Evolutionary conservation across 2,888 invertebrate genomes (phyloP), one percentile per base, ranked within the genome.

Genomic region (Noctua janthe): DNA sequence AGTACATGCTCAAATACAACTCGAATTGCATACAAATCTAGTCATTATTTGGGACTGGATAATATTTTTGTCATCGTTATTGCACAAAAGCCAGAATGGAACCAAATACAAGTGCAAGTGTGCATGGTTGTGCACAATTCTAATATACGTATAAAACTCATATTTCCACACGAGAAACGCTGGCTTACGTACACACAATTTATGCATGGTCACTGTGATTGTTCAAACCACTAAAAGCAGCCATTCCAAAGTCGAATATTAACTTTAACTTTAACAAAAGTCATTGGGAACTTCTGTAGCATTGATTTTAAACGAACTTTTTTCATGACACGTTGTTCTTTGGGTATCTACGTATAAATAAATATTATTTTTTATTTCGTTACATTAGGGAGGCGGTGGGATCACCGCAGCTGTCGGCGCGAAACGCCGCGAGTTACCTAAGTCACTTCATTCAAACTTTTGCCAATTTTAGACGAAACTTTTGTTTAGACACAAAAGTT

Each of bases 391-490:
- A 94, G 91, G 94, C 95, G 95, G 91, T 96, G 96, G 94, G 95
- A 96, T 93, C 95, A 94, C 92, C 94, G 92, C 96, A 96, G 96
- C 96, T 96, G 96, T 93, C 95, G 95, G 93, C 93, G 91, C 91
- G 91, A 95, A 95, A 92, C 92, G 94, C 93, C 92, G 92, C 94
- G 92, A 95, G 94, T 95, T 95, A 92, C 92, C 92, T 92, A 95
- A 95, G 95, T 96, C 96, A 95, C 95, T 96, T 95, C 94, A 94
- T 95, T 95, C 94, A 94, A 96, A 96, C 95, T 96, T 96, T 95
- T 94, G 94, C 93, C 95, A 95, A 96, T 96, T 95, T 95, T 93
- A 94, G 94, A 92, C 91, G 90, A 90, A 94, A 94, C 92, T 94
- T 94, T 94, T 94, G 91, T 94, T 94, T 94, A 94, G 94, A 94